phyloP scores from a whole-genome alignment of 2,113 vertebrate genomes.

The Nematolebias whitei region DNA sequence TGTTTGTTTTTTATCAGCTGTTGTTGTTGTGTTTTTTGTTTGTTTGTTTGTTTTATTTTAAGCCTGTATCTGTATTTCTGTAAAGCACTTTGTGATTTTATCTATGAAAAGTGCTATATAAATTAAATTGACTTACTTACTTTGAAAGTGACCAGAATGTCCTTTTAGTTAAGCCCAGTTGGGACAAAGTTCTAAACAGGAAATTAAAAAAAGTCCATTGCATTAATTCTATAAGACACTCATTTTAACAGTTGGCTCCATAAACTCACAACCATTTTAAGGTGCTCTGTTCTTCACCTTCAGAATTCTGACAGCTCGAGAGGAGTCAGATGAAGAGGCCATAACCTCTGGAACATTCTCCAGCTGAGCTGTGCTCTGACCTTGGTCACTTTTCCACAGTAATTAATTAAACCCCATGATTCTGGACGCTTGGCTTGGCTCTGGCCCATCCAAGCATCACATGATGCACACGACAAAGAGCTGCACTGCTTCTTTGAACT shows the following conservation, averaged over 20 bases:
- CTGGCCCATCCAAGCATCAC: constrained; percentile 1
- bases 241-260: constrained; percentile 17
- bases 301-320: constrained; percentile 58
- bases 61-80: too few relatives aligned
- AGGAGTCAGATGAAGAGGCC: constrained; percentile 44
- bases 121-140: too few relatives aligned
- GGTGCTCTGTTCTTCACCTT: constrained; percentile 45
- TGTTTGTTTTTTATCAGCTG: too few relatives aligned
- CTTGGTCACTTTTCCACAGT: constrained; percentile 74
- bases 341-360: constrained; percentile 67
- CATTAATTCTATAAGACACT: background rate
- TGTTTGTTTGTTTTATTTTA: too few relatives aligned
- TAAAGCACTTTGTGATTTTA: too few relatives aligned
- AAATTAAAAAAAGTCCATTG: background rate
- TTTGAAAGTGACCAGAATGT: too few relatives aligned
- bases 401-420: constrained; percentile 81
- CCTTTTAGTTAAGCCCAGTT: too few relatives aligned
- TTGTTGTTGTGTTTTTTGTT: too few relatives aligned
- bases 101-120: too few relatives aligned
- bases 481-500: background rate
- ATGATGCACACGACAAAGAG: background rate
- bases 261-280: constrained; percentile 21
- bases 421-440: constrained; percentile 44
- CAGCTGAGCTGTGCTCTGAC: constrained; percentile 61
- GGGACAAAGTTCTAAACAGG: background rate